phyloP scores from a whole-genome alignment of 2,888 invertebrate genomes.

The Creontiades dilutus region DNA sequence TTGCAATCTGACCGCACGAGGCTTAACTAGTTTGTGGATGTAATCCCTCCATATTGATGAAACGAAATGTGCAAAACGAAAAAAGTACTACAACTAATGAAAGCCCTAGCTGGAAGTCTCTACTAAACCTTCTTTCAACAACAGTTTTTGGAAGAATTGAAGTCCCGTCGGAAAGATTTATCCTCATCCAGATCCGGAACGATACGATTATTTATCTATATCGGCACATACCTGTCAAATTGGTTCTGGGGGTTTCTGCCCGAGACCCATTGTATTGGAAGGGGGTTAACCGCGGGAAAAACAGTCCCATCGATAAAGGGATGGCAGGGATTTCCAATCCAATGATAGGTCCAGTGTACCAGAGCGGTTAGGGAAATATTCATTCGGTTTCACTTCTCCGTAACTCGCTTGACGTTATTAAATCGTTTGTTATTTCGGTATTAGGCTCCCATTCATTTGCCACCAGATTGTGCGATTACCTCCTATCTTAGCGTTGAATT shows the following conservation, averaged over 20 bases:
- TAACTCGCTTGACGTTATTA: neutral
- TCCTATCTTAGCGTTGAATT: too few species aligned
- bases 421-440: neutral
- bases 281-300: neutral
- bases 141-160: neutral
- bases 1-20: too few species aligned
- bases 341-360: neutral
- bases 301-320: neutral
- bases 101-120: too few species aligned
- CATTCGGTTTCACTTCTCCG: neutral
- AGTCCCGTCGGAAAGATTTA: neutral
- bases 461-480: too few species aligned
- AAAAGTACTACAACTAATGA: too few species aligned
- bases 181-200: neutral
- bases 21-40: too few species aligned
- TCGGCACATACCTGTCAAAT: slow-evolving; percentile 33
- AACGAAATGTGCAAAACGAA: too few species aligned
- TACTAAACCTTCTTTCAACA: neutral
- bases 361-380: neutral
- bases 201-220: neutral
- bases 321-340: neutral
- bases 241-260: neutral
- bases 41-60: too few species aligned
- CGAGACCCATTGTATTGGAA: neutral
- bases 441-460: neutral